phyloP scores from a whole-genome alignment of 2,797 vertebrate species.

The Podarcis lilfordi region DNA sequence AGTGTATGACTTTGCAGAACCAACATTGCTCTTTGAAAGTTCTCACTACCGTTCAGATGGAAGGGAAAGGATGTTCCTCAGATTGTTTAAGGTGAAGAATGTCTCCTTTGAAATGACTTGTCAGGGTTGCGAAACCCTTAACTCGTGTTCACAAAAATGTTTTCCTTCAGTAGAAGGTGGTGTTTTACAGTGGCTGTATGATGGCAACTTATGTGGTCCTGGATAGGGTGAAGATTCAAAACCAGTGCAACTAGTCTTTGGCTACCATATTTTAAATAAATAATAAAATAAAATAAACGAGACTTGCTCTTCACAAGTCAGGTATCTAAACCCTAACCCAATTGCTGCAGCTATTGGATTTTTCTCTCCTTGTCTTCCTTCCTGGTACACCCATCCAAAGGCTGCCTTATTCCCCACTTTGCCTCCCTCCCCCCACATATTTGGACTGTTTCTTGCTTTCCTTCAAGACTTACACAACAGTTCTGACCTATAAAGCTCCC shows the following conservation, averaged over 20 bases:
- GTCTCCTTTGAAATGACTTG: neutral
- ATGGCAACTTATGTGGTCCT: neutral
- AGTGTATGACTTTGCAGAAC: conserved; percentile 10
- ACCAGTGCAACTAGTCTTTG: neutral
- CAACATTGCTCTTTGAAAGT: neutral
- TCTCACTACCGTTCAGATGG: neutral
- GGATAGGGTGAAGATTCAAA: neutral
- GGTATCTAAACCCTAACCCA: neutral
- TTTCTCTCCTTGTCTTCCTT: neutral
- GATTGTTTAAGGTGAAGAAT: neutral
- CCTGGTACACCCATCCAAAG: neutral
- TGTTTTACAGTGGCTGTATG: neutral
- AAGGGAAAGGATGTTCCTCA: conserved; percentile 1
- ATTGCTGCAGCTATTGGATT: neutral
- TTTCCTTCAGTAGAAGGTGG: too few species aligned
- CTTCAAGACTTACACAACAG: neutral
- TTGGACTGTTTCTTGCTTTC: neutral
- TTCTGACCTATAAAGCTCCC: neutral
- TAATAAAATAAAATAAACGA: too few species aligned
- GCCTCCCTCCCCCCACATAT: neutral
- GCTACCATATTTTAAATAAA: too few species aligned
- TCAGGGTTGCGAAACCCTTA: neutral
- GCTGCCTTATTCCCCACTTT: neutral
- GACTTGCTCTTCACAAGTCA: neutral
- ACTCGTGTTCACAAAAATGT: neutral